phyloP scores from a whole-genome alignment of 2,888 invertebrate species.

The Neocrepidodera transversa region DNA sequence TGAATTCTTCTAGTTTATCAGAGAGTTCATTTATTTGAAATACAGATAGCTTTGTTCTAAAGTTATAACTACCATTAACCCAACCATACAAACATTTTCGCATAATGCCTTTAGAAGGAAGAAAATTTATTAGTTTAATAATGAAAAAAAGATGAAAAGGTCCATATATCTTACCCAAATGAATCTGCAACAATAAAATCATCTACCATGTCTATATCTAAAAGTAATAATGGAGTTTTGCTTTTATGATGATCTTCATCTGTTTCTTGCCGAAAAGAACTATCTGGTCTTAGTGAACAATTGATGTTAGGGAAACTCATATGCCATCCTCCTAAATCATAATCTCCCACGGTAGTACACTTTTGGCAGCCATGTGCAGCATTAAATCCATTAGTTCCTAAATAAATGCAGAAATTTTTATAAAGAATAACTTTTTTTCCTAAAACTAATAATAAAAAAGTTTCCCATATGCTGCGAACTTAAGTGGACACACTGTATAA shows the following conservation, averaged over 20 bases:
- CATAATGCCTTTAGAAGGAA: conserved; percentile 34
- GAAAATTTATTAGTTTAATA: no score
- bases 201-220: conserved; percentile 42
- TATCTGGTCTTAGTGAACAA: conserved; percentile 25
- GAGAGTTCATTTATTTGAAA: conserved; percentile 25
- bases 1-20: conserved; percentile 25
- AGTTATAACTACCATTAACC: conserved; percentile 34
- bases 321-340: conserved; percentile 34
- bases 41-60: conserved; percentile 31
- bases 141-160: no score
- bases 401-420: no score
- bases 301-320: conserved; percentile 34
- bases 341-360: conserved; percentile 39
- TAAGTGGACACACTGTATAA: no score
- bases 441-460: no score
- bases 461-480: no score
- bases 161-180: no score
- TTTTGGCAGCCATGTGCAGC: conserved; percentile 38
- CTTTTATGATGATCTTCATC: conserved; percentile 35
- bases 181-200: conserved; percentile 42
- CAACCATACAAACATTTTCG: conserved; percentile 38
- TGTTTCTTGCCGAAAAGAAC: conserved; percentile 26
- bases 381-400: conserved; percentile 40
- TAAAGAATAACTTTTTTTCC: conserved; percentile 7
- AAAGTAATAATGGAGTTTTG: conserved; percentile 31